Percentiles rank a stretch among this genome's conserved stretches.
Evolutionary conservation across 2,888 invertebrate genomes (phyloP).

Genomic region (Phyllotreta striolata): DNA sequence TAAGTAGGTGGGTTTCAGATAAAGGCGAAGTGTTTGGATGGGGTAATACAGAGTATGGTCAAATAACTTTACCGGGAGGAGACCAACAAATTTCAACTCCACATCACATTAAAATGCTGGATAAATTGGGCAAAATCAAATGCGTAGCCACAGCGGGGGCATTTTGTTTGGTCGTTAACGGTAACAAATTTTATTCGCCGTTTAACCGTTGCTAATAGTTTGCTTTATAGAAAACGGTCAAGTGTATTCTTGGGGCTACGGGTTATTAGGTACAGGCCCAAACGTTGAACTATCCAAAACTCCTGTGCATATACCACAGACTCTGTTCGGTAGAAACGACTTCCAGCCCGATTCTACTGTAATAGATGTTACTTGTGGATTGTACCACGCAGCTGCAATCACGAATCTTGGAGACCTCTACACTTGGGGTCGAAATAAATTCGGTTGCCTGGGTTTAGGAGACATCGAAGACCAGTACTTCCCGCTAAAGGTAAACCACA

Average conservation of each 20-base stretch:
- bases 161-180: constrained; percentile 83
- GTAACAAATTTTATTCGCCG: constrained; percentile 60
- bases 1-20: constrained; percentile 72
- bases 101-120: constrained; percentile 69
- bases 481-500: constrained; percentile 74
- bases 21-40: constrained; percentile 94
- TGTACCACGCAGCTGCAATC: constrained; percentile 81
- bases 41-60: constrained; percentile 96
- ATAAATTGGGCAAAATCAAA: constrained; percentile 75
- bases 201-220: neutral
- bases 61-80: constrained; percentile 68
- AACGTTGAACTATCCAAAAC: constrained; percentile 69
- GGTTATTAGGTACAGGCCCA: constrained; percentile 90
- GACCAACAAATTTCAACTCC: constrained; percentile 80
- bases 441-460: constrained; percentile 85
- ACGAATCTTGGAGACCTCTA: constrained; percentile 86
- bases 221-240: constrained; percentile 73
- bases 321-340: constrained; percentile 86
- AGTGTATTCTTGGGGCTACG: constrained; percentile 94
- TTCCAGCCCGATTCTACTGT: constrained; percentile 77
- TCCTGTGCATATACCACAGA: constrained; percentile 79
- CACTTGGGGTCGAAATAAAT: constrained; percentile 90
- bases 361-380: constrained; percentile 73
- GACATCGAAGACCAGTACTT: constrained; percentile 84
- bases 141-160: constrained; percentile 89